Base-by-base conservation (phyloP, 2,888 invertebrate genomes). In the Ectobius pallidus region DNA sequence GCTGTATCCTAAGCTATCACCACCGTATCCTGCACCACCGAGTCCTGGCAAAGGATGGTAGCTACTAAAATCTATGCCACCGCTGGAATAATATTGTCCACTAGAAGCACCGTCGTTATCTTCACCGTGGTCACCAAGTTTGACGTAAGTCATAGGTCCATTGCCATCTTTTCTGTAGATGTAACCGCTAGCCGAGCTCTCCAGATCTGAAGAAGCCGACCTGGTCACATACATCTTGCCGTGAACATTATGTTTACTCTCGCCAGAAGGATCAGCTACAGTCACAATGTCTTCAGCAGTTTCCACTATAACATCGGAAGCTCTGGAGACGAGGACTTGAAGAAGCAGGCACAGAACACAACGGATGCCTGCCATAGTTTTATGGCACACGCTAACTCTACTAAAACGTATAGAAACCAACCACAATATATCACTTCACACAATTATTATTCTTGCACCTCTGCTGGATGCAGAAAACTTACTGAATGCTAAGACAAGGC, bases 131-230 rank as follows among this genome's bases (percentile, higher is more conserved):
- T 76, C 75, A 7, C 71, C 75, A 82, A 86, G 83, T 78, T 85
- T 81, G 22, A 85, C 81, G 63, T 87, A 85, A 76, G 84, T 85
- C 2, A 83, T 84, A 0, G 85, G 84, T 0, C 86, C 85, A 46
- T 85, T 82, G 73, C 81, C 83, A 71, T 85, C 83, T 78, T 86
- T 86, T 61, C 78, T 75, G 77, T 82, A 83, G 22, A 79, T 76
- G 80, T 87, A 89, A 0, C 88, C 89, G 0, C 87, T 86, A 0
- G 87, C 88, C 0, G 87, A 87, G 0, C 87, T 86, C 75, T 87
- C 87, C 42, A 88, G 85, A 79, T 89, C 89, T 4, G 87, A 86
- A 52, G 86, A 85, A 0, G 86, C 84, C 72, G 85, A 87, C 70
- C 87, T 84, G 49, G 87, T 85, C 83, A 88, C 84, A 34, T 86